phyloP scores from a whole-genome alignment of 2,113 vertebrate genomes.

The Prunella himalayana region DNA sequence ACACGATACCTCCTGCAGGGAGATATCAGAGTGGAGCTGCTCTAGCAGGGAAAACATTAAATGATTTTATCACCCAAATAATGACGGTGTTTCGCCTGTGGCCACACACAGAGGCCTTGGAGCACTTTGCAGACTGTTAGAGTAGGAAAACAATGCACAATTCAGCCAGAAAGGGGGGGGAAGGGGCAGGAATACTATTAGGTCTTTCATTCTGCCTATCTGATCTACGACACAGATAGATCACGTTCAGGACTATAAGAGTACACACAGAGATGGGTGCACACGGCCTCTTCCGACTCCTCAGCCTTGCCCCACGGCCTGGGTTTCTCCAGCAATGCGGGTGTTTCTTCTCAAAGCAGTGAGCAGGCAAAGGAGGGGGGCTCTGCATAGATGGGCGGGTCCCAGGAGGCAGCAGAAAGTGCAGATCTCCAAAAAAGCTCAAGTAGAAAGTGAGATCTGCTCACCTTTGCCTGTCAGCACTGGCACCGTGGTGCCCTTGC shows the following conservation, averaged over 20 bases:
- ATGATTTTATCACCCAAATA: constrained; percentile 41
- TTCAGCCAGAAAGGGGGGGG: constrained; percentile 23
- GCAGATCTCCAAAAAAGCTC: not conserved
- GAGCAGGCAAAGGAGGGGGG: not conserved
- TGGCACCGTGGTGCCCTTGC: not conserved
- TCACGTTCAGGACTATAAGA: constrained; percentile 11
- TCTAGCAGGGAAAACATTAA: not conserved
- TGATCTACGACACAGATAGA: constrained; percentile 36
- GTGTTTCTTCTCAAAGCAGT: not conserved
- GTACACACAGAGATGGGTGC: not conserved
- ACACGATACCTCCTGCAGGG: not conserved
- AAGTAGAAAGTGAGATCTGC: not conserved
- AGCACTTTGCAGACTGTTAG: constrained; percentile 9
- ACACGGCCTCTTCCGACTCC: not conserved
- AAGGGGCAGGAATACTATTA: constrained; percentile 29
- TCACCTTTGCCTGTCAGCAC: not conserved
- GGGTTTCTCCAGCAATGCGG: not conserved
- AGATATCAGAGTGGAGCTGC: not conserved
- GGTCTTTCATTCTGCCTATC: constrained; percentile 57
- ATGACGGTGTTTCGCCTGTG: not conserved
- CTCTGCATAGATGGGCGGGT: not conserved
- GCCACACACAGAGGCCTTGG: constrained; percentile 45
- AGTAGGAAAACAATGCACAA: constrained; percentile 41
- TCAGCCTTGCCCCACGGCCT: not conserved
- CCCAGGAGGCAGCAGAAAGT: not conserved